These are phyloP conservation scores for Rhinichthys osculus DNA, from an alignment of 2,797 vertebrate genomes.

Conservation along the genomic window DNA sequence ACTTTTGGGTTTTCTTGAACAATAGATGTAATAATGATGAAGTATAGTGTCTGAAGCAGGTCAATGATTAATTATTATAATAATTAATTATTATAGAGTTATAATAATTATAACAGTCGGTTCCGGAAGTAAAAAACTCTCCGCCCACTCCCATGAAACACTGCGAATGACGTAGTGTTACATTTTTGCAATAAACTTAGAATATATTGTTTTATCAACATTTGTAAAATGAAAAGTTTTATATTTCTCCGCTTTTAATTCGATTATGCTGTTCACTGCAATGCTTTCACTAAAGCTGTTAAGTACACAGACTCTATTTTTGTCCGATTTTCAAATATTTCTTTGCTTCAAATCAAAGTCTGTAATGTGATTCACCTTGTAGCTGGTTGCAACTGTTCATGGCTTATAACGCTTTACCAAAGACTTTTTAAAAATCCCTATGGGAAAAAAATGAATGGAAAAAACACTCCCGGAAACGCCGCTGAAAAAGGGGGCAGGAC, in stretches of 20 bases:
- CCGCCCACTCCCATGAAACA: too few relatives aligned
- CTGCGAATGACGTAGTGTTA: too few relatives aligned
- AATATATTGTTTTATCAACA: too few relatives aligned
- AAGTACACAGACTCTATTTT: not conserved
- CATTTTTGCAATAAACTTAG: too few relatives aligned
- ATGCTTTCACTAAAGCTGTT: too few relatives aligned
- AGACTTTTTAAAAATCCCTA: too few relatives aligned
- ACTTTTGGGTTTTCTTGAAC: conserved; percentile 26
- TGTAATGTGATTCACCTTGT: not conserved
- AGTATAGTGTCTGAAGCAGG: not conserved
- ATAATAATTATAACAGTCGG: not conserved
- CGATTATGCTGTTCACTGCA: too few relatives aligned
- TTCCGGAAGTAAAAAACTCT: not conserved
- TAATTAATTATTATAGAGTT: not conserved
- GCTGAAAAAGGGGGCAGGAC: not conserved
- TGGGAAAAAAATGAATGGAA: too few relatives aligned
- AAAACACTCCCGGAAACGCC: not conserved
- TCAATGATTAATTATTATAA: not conserved
- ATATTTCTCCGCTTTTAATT: too few relatives aligned
- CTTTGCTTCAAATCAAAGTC: not conserved
- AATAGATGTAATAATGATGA: conserved; percentile 5
- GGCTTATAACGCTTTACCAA: not conserved
- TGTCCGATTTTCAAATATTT: not conserved
- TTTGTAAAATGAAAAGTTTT: too few relatives aligned
- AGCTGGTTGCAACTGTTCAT: not conserved